A percentile compares a stretch with the other conserved stretches of the same genome.
Conservation (phyloP, 2,797 vertebrate genomes). For the Acanthurus tractus region DNA sequence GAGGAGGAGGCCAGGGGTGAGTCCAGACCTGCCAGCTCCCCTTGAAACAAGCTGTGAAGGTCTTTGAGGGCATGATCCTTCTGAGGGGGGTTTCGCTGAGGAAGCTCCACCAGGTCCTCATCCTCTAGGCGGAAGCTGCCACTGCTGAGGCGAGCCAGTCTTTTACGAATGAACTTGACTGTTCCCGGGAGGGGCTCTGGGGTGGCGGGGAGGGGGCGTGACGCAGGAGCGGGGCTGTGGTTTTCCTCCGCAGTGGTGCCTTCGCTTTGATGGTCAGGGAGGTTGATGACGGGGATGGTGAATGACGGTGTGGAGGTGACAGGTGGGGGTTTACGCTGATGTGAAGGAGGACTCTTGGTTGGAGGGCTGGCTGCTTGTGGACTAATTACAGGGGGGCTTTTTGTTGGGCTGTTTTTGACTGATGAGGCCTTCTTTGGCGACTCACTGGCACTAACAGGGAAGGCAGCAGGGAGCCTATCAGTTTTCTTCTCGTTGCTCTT, state of each 20-base stretch:
- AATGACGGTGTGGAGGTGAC: slow-evolving; percentile 64
- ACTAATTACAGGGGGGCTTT: slow-evolving; percentile 45
- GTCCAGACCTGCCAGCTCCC: slow-evolving; percentile 85
- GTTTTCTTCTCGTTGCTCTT: slow-evolving; percentile 95
- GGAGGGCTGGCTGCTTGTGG: slow-evolving; percentile 47
- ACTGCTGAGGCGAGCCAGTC: slow-evolving; percentile 86
- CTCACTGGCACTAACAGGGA: slow-evolving; percentile 91
- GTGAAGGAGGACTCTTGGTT: slow-evolving; percentile 59
- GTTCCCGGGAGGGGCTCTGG: slow-evolving; percentile 86
- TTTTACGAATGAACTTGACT: slow-evolving; percentile 84
- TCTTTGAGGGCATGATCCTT: slow-evolving; percentile 78
- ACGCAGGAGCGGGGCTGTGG: slow-evolving; percentile 37
- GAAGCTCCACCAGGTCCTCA: slow-evolving; percentile 83
- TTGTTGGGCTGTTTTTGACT: slow-evolving; percentile 64
- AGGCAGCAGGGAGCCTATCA: slow-evolving; percentile 93
- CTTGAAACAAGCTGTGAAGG: slow-evolving; percentile 84
- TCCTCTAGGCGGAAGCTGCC: slow-evolving; percentile 88
- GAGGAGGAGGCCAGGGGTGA: slow-evolving; percentile 84
- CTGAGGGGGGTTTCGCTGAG: slow-evolving; percentile 62
- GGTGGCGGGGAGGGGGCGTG: slow-evolving; percentile 62
- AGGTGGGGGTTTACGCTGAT: slow-evolving; percentile 59
- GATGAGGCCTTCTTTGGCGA: slow-evolving; percentile 73
- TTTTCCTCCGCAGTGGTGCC: slow-evolving; percentile 66
- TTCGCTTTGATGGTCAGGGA: slow-evolving; percentile 77
- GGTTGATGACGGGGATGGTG: slow-evolving; percentile 82